Evolutionary conservation across 1,140 invertebrate genomes (phyloP).

Genomic region (Drosophila biarmipes): DNA sequence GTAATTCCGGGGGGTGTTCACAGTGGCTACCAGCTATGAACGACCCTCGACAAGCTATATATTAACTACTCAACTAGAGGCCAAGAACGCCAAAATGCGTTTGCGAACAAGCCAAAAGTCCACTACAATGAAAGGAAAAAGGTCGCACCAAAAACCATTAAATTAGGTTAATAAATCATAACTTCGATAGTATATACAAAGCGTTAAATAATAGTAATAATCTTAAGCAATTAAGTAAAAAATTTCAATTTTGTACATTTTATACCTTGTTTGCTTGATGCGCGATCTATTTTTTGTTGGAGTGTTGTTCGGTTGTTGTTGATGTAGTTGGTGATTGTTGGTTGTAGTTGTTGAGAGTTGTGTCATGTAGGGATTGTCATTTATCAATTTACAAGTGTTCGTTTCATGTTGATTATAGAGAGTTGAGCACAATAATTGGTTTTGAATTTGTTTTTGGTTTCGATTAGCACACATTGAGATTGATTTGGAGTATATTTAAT

Average conservation of each 20-base stretch:
- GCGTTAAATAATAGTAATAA: conserved; percentile 42
- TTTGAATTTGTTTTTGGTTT: conserved; percentile 43
- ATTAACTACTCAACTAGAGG: conserved; percentile 37
- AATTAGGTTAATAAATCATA: conserved; percentile 16
- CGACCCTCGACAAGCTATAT: conserved; percentile 19
- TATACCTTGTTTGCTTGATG: conserved; percentile 84
- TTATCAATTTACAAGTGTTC: conserved; percentile 72
- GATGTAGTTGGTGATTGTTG: conserved; percentile 55
- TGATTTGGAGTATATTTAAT: conserved; percentile 52
- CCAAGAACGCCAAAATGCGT: conserved; percentile 37
- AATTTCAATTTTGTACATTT: conserved; percentile 66
- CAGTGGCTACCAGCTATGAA: conserved; percentile 9
- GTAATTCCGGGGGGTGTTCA: conserved; percentile 1
- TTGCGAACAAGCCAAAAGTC: conserved; percentile 40
- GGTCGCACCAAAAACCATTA: conserved; percentile 36
- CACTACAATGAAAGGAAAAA: conserved; percentile 37
- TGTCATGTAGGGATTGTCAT: conserved; percentile 75
- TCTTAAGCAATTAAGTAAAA: conserved; percentile 44
- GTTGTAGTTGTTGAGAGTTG: conserved; percentile 57
- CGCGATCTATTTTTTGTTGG: conserved; percentile 77
- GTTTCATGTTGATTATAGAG: conserved; percentile 61
- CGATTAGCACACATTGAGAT: conserved; percentile 79
- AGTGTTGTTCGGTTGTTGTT: conserved; percentile 67
- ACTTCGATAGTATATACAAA: conserved; percentile 55
- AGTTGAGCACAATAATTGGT: conserved; percentile 47